Base-by-base conservation (phyloP, 2,797 vertebrate species). In the Enoplosus armatus region DNA sequence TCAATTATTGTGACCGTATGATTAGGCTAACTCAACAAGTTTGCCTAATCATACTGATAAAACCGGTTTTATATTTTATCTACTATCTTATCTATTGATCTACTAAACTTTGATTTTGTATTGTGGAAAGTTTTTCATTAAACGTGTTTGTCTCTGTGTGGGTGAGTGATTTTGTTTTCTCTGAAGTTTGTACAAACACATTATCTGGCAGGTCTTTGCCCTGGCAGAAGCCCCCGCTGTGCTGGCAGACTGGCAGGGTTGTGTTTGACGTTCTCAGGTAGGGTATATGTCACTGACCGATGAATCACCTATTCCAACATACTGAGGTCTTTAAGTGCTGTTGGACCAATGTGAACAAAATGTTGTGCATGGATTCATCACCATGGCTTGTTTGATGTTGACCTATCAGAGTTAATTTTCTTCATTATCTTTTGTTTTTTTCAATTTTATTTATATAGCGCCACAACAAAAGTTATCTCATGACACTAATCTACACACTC, bases 251-350 rank as follows among this genome's bases (percentile, higher is more conserved):
- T 29, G 61, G 26, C 41, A 41, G 39, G 16, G 8, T 33, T 63
- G 29, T 63, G 41, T 63, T 63, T 63, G 43, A 31, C n/a, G 43
- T 48, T 67, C 64, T 53, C 33, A 39, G 48, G 15, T 66, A 16
- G 62, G 29, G n/a, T 37, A 9, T 54, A 37, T 73, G 48, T 62
- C 70, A 62, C 59, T 72, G 35, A 55, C 50, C 27, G 33, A 26
- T 63, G 15, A 63, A 20, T 73, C 37, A 43, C 10, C 50, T 43
- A 3, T 22, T 24, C 24, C 48, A n/a, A 61, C 47, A 68, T 4
- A 29, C 15, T 6, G 37, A 24, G 15, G 39, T 55, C 50, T 50
- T 22, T 37, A 22, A 20, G 33, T 3, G 24, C 20, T 43, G 20
- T n/a, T 20, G 1, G 37, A 63, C 37, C 37, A 33, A 20, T 53